These are phyloP conservation scores for Ormia ochracea DNA, from an alignment of 2,888 invertebrate genomes.

Conservation along the genomic window DNA sequence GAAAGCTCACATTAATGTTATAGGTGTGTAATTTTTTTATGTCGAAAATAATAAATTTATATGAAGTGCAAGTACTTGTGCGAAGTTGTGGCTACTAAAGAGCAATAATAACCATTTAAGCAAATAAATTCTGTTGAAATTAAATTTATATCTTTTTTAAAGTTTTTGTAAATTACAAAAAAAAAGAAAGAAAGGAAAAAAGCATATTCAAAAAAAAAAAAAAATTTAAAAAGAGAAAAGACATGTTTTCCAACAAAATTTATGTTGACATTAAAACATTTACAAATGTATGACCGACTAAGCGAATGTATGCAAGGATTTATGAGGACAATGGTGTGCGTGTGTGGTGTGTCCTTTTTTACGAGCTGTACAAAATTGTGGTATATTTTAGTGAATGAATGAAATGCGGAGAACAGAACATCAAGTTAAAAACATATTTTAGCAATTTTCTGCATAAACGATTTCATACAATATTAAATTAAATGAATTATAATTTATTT, in stretches of 20 bases:
- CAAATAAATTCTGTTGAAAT: slow-evolving; percentile 51
- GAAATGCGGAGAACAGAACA: slow-evolving; percentile 70
- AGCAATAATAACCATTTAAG: slow-evolving; percentile 46
- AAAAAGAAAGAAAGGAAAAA: slow-evolving; percentile 6
- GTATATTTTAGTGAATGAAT: slow-evolving; percentile 1
- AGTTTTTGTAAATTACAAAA: slow-evolving; percentile 5
- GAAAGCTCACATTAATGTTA: background rate
- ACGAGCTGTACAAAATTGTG: background rate
- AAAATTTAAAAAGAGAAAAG: slow-evolving; percentile 9
- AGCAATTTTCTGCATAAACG: slow-evolving; percentile 62
- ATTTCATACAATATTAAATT: slow-evolving; percentile 39
- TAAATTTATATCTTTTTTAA: slow-evolving; percentile 45
- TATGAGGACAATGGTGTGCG: background rate
- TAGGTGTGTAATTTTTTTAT: slow-evolving; percentile 1
- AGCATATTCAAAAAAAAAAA: no score
- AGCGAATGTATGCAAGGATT: slow-evolving; percentile 32
- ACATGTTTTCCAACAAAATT: slow-evolving; percentile 46
- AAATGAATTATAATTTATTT: slow-evolving; percentile 54
- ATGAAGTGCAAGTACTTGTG: background rate
- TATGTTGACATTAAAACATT: slow-evolving; percentile 58
- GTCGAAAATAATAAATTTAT: slow-evolving; percentile 6
- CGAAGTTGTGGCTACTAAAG: background rate
- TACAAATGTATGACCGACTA: slow-evolving; percentile 44
- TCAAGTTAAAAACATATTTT: slow-evolving; percentile 74
- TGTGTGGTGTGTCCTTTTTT: background rate